phyloP scores from a whole-genome alignment of 2,113 vertebrate genomes.

The Tautogolabrus adspersus region DNA sequence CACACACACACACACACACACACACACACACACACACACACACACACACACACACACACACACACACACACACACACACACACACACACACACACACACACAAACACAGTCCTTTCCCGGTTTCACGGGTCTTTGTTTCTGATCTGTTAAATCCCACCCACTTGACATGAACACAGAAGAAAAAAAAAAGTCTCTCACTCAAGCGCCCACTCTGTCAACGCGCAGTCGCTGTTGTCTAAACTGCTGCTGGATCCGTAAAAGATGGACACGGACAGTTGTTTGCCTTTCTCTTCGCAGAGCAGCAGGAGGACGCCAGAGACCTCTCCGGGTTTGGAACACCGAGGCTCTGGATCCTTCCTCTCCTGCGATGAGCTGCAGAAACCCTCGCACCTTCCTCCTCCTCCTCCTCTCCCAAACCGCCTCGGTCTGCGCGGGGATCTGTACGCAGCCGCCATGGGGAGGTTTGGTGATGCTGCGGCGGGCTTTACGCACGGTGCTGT shows the following conservation, averaged over 20 bases:
- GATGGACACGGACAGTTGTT: constrained; percentile 88
- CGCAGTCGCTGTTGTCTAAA: constrained; percentile 66
- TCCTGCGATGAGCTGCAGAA: constrained; percentile 80
- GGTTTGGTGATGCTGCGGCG: constrained; percentile 70
- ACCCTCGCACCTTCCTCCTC: constrained; percentile 69
- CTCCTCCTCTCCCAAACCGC: constrained; percentile 69
- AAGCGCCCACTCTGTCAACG: constrained; percentile 66
- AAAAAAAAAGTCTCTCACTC: constrained; percentile 70
- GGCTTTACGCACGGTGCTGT: constrained; percentile 80
- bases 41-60: neutral
- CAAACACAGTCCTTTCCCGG: constrained; percentile 38
- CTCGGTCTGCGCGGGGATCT: constrained; percentile 81
- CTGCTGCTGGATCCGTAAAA: constrained; percentile 63
- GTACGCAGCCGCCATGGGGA: constrained; percentile 72
- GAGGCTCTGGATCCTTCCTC: constrained; percentile 75
- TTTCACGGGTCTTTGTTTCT: constrained; percentile 85
- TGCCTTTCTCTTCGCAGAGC: constrained; percentile 83
- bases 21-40: neutral
- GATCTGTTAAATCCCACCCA: constrained; percentile 86
- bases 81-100: constrained; percentile 10
- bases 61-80: constrained; percentile 5
- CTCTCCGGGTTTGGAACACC: constrained; percentile 78
- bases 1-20: too few species aligned
- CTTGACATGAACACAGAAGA: constrained; percentile 78
- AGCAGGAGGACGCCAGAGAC: constrained; percentile 77